Evolutionary conservation across 2,888 invertebrate genomes (phyloP).

Genomic region (Periphyllus acericola): DNA sequence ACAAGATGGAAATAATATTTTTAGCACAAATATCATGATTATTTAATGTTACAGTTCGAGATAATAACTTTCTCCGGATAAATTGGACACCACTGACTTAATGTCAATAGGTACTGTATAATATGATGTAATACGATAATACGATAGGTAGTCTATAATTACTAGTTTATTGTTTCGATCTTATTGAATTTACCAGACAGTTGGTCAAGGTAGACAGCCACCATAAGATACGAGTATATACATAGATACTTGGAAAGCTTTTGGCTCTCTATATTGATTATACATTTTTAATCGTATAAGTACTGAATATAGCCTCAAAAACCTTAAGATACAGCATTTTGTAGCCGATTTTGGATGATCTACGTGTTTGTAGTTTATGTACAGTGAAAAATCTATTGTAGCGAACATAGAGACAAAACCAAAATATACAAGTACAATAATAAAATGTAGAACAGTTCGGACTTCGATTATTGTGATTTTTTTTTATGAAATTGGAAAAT

Average conservation of each 20-base stretch:
- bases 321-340: too few species aligned
- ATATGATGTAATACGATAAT: not conserved
- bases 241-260: not conserved
- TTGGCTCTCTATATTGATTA: not conserved
- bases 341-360: too few species aligned
- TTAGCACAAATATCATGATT: not conserved
- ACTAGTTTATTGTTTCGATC: not conserved
- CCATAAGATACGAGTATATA: too few species aligned
- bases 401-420: too few species aligned
- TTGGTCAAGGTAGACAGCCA: conserved; percentile 34
- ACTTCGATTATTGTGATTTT: too few species aligned
- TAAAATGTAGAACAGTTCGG: too few species aligned
- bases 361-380: too few species aligned
- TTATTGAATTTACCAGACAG: not conserved
- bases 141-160: not conserved
- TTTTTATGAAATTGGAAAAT: too few species aligned
- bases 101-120: not conserved
- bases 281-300: too few species aligned
- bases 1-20: not conserved
- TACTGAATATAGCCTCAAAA: too few species aligned
- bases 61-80: conserved; percentile 37
- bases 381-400: too few species aligned
- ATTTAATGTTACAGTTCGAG: conserved; percentile 29
- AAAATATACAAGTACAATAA: too few species aligned
- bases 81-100: not conserved